Conservation (phyloP, 2,888 invertebrate genomes). For the Sphinx pinastri region DNA sequence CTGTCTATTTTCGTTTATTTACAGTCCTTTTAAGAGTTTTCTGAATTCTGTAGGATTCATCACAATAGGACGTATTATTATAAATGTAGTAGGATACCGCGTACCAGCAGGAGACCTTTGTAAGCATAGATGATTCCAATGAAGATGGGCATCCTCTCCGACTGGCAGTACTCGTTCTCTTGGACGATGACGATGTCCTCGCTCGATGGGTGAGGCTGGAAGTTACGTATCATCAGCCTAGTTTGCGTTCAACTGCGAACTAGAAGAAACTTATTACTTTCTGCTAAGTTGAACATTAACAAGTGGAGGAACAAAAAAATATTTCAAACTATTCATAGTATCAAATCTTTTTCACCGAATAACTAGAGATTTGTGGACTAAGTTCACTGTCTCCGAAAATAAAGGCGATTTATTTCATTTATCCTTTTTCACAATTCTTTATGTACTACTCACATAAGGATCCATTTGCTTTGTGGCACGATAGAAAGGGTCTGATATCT, state of each 20-base stretch:
- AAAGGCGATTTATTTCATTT: too few relatives aligned
- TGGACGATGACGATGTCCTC: conserved; percentile 97
- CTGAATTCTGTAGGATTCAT: too few relatives aligned
- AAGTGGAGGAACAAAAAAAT: too few relatives aligned
- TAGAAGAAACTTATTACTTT: not conserved
- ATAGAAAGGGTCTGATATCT: conserved; percentile 97
- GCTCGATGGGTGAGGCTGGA: conserved; percentile 93
- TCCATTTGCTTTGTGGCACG: conserved; percentile 95
- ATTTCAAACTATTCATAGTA: too few relatives aligned
- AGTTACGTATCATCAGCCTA: conserved; percentile 20
- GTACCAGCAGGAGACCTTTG: conserved; percentile 97
- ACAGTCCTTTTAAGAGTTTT: too few relatives aligned
- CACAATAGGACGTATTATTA: too few relatives aligned
- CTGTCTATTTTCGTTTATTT: too few relatives aligned
- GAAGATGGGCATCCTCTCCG: conserved; percentile 97
- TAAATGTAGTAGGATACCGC: conserved; percentile 26
- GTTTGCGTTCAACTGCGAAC: conserved; percentile 20
- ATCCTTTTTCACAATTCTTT: too few relatives aligned
- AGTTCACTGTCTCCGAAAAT: too few relatives aligned
- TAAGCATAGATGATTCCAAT: conserved; percentile 98
- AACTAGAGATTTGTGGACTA: too few relatives aligned
- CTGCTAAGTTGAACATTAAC: too few relatives aligned
- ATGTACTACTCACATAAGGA: conserved; percentile 88
- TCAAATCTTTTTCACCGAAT: too few relatives aligned
- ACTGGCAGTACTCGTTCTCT: conserved; percentile 98